Percentiles rank a stretch among this genome's conserved stretches.
phyloP scores from a whole-genome alignment of 2,113 vertebrate species.

The Rhinichthys klamathensis region DNA sequence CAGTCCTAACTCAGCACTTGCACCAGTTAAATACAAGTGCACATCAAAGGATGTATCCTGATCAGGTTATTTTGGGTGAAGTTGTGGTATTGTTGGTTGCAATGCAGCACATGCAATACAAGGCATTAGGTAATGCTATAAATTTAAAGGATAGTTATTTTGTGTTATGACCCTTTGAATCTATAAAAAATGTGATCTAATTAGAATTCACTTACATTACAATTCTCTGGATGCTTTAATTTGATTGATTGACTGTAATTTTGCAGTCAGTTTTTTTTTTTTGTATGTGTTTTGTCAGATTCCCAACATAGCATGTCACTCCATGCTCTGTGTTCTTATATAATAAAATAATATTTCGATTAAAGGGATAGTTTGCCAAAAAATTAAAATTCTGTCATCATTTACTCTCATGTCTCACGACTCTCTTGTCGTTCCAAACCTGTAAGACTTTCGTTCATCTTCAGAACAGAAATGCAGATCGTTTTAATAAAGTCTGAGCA shows the following conservation, averaged over 20 bases:
- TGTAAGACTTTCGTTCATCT: too few relatives aligned
- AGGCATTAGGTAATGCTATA: neutral
- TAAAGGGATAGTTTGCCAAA: too few relatives aligned
- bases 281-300: neutral
- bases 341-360: neutral
- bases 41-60: slow-evolving; percentile 69
- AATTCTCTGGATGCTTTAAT: neutral
- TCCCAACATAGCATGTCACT: neutral
- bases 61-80: slow-evolving; percentile 60
- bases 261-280: neutral
- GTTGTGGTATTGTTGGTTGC: slow-evolving; percentile 45
- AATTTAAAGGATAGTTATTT: neutral
- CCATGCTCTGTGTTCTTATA: neutral
- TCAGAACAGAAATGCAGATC: too few relatives aligned
- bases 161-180: neutral
- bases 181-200: neutral
- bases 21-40: slow-evolving; percentile 62
- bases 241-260: neutral
- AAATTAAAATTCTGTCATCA: too few relatives aligned
- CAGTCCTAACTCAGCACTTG: slow-evolving; percentile 61
- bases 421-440: too few relatives aligned
- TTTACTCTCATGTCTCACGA: too few relatives aligned
- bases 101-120: slow-evolving; percentile 7
- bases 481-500: too few relatives aligned
- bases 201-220: neutral